phyloP scores from a whole-genome alignment of 2,113 vertebrate genomes.

The Dipodomys stephensi region DNA sequence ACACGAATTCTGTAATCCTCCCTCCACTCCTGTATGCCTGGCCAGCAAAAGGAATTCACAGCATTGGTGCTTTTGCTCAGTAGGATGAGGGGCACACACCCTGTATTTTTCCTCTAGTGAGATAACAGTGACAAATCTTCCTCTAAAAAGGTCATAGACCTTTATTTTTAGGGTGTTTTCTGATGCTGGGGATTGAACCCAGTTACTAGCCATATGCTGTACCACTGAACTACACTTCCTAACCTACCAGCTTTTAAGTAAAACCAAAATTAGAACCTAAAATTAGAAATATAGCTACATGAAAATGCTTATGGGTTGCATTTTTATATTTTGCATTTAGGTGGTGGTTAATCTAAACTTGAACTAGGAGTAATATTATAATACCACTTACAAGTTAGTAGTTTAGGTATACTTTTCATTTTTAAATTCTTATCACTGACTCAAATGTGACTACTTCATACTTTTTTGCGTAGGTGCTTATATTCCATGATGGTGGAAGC shows the following conservation, averaged over 20 bases:
- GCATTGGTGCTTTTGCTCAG: neutral
- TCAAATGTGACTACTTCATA: neutral
- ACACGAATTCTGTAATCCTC: neutral
- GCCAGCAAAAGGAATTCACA: too few species aligned
- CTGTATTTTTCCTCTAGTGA: neutral
- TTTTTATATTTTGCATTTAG: slow-evolving; percentile 29
- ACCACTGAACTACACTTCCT: neutral
- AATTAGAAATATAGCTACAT: neutral
- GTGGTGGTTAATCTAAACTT: neutral
- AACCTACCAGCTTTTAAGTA: neutral
- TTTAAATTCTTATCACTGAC: slow-evolving; percentile 30
- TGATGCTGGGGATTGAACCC: neutral
- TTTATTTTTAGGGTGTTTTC: neutral
- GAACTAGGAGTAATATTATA: slow-evolving; percentile 5
- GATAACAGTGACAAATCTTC: neutral
- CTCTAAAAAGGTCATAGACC: neutral
- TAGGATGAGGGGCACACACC: neutral
- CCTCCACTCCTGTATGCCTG: neutral
- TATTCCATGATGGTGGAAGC: neutral
- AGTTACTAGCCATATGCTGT: neutral
- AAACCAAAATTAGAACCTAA: neutral
- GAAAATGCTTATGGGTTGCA: neutral
- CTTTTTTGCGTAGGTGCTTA: neutral
- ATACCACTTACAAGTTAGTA: neutral
- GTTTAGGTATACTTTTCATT: neutral